Base-by-base conservation (phyloP, 2,113 vertebrate genomes). In the Pterocles gutturalis region DNA sequence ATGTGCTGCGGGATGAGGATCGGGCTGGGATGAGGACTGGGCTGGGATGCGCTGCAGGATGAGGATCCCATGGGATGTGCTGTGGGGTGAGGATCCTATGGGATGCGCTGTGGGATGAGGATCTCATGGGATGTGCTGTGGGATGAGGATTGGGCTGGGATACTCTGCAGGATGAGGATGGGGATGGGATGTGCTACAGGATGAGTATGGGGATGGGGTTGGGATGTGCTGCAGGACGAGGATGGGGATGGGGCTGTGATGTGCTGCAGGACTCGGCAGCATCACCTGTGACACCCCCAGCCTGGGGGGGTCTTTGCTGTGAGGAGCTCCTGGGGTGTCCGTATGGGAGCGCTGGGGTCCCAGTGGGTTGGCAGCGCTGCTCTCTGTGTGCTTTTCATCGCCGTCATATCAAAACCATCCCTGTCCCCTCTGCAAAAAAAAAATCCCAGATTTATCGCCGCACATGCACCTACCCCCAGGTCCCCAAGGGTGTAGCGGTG, bases 401-500 rank as follows among this genome's bases (percentile, higher is more conserved):
- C 2, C 2, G 3, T 5, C 15, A 0, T 2, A 36, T 33, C 18
- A 1, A 22, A 55, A 3, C 15, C 15, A 4, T 5, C 60, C 17
- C 26, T 6, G 29, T 54, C 46, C 60, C 38, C 34, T 26, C 48
- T 17, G 34, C 26, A n/a, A 31, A 51, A 41, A n/a, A 6, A 3
- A 1, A 29, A 11, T 41, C 22, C 80, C 48, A 21, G 0, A 13
- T 34, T 73, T 81, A 10, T 34, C 38, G 0, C 53, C 2, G 10
- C 10, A 10, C 0, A 1, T 7, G 24, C 54, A 22, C 76, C 14
- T 5, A 46, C 34, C 18, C 34, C 19, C 0, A 0, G 21, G 31
- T n/a, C 19, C 53, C 60, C 1, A 18, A 2, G 66, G 73, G 10
- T 1, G 0, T 0, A 31, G 46, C 0, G 1, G 89, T 61, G 75